Evolutionary conservation across 2,113 vertebrate genomes (phyloP).

Genomic region (Pyrgilauda ruficollis): DNA sequence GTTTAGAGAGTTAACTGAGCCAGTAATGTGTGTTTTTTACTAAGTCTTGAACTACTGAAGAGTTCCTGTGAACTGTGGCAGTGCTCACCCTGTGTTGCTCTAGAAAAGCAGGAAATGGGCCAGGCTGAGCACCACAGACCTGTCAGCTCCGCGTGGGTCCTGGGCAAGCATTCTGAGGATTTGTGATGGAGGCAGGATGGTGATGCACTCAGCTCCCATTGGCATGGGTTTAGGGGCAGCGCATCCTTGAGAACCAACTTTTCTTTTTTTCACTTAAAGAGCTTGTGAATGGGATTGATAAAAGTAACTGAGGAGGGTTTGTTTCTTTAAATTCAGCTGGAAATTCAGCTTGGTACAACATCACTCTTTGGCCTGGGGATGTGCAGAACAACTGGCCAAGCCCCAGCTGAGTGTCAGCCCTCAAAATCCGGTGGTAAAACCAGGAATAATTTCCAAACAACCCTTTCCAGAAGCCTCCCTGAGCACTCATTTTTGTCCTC

Average conservation of each 20-base stretch:
- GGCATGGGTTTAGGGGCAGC: not conserved
- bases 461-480: not conserved
- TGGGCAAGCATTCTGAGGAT: fast-evolving
- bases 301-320: not conserved
- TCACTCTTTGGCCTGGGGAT: not conserved
- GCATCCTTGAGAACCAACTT: not conserved
- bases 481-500: not conserved
- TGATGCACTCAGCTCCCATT: fast-evolving
- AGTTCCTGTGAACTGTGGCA: not conserved
- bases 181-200: not conserved
- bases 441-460: not conserved
- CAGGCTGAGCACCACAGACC: not conserved
- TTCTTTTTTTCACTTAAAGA: not conserved
- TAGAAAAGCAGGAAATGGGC: not conserved
- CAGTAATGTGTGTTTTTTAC: not conserved
- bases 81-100: not conserved
- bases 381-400: not conserved
- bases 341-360: not conserved
- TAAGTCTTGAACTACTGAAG: not conserved
- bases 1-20: not conserved
- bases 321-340: not conserved
- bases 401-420: not conserved
- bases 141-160: not conserved
- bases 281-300: fast-evolving
- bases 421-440: not conserved